Percentiles rank a stretch among this genome's conserved stretches.
Evolutionary conservation across 2,888 invertebrate species (phyloP).

Genomic region (Sinopyrophorus schimmeli): DNA sequence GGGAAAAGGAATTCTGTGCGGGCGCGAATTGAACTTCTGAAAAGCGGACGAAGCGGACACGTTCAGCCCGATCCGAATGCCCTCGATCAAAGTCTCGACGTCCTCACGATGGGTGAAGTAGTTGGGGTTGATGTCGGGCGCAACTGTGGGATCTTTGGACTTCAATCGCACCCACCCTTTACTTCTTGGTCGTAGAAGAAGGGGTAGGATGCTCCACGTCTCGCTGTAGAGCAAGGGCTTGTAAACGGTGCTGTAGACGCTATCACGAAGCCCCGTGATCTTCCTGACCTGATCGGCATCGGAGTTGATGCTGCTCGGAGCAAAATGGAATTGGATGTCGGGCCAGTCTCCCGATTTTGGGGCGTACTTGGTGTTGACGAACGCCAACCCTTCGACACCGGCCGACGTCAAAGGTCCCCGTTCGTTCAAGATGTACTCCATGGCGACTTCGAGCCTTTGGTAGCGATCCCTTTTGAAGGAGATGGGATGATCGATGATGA

Average conservation of each 20-base stretch:
- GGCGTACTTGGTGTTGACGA: constrained; percentile 86
- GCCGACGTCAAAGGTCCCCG: constrained; percentile 80
- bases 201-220: constrained; percentile 82
- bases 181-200: constrained; percentile 83
- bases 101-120: constrained; percentile 88
- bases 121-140: constrained; percentile 88
- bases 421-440: constrained; percentile 81
- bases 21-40: constrained; percentile 76
- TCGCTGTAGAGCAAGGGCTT: constrained; percentile 78
- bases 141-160: constrained; percentile 77
- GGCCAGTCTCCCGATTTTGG: constrained; percentile 77
- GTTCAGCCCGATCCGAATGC: constrained; percentile 80
- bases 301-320: constrained; percentile 81
- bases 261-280: constrained; percentile 74
- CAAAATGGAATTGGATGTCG: constrained; percentile 86
- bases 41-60: constrained; percentile 80
- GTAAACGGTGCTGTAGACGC: constrained; percentile 83
- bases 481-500: constrained; percentile 78
- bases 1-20: constrained; percentile 79
- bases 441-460: constrained; percentile 73
- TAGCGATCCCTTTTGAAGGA: constrained; percentile 77
- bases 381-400: constrained; percentile 85
- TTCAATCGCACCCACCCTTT: constrained; percentile 84
- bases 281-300: constrained; percentile 77
- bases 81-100: constrained; percentile 75